Evolutionary conservation across 2,113 vertebrate species (phyloP), one percentile per base, ranked within the genome.

Genomic region (Chaetodon trifascialis): DNA sequence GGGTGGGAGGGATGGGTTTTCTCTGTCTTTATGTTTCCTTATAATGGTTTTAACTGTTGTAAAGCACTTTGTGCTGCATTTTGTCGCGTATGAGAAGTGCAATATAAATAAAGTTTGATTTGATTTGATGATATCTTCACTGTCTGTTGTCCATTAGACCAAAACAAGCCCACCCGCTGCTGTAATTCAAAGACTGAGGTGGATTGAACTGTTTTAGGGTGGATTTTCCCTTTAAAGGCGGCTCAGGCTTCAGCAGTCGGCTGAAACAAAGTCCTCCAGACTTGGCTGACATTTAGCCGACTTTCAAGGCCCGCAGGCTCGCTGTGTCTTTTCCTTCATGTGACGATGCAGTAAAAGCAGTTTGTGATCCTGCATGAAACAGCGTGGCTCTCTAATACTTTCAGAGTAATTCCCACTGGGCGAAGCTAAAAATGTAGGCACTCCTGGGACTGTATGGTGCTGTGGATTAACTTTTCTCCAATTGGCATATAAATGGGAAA

Each of bases 401-500:
- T 66, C 8, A 49, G 56, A 64, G 66, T 80, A 88, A 86, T 88
- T 86, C 89, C 76, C 85, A 75, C 34, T 38, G 74, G 74, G 78
- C 51, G 34, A 69, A 34, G 79, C 75, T 79, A 40, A 68, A 79
- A 74, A 76, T 38, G 65, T 15, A 16, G 58, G 66, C 75, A 46
- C 76, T 89, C 71, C 79, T 85, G 84, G 70, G 73, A 80, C 81
- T 42, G 59, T 34, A 42, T 69, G 71, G 71, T 66, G 69, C 67
- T 42, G 62, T 65, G 84, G 89, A 90, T 91, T 87, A 88, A 54
- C 14, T 87, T 77, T 83, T 73, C 59, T 86, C 65, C 85, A 75
- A 82, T 77, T 82, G 91, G 85, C 87, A 86, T 71, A 79, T 79
- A 76, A 87, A 90, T 90, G 85, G 74, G 81, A 83, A 70, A 74